Conservation (phyloP, 2,888 invertebrate species). For the Epiblema foenella region DNA sequence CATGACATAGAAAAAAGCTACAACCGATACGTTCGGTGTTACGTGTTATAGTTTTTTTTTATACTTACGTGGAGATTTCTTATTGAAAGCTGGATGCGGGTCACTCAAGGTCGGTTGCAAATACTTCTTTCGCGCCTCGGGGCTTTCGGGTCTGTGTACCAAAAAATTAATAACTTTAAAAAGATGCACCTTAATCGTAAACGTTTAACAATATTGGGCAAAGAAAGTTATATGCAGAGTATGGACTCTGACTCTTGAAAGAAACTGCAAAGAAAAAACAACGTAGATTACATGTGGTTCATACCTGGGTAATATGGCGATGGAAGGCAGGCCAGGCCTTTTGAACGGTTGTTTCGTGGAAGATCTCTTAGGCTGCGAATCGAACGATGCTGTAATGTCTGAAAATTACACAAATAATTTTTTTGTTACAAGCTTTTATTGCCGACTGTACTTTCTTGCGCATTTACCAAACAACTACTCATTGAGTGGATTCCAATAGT, state of each 20-base stretch:
- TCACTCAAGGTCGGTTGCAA: slow-evolving; percentile 93
- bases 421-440: too few species aligned
- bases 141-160: slow-evolving; percentile 91
- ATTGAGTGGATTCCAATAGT: too few species aligned
- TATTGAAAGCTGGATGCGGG: slow-evolving; percentile 86
- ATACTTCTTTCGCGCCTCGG: slow-evolving; percentile 88
- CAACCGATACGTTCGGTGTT: too few species aligned
- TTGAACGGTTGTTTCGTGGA: slow-evolving; percentile 76
- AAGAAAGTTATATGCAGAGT: too few species aligned
- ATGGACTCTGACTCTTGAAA: too few species aligned
- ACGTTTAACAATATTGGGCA: too few species aligned
- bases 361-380: slow-evolving; percentile 72
- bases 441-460: too few species aligned
- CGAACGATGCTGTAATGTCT: slow-evolving; percentile 74
- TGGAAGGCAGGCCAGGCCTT: slow-evolving; percentile 71
- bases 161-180: slow-evolving; percentile 5
- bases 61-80: slow-evolving; percentile 86
- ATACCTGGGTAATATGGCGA: slow-evolving; percentile 71
- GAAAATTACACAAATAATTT: slow-evolving; percentile 45
- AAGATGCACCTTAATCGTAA: neutral
- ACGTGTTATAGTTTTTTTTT: slow-evolving; percentile 24
- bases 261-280: neutral
- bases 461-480: too few species aligned
- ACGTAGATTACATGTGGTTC: neutral
- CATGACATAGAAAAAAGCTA: too few species aligned